A percentile compares a stretch with the other conserved stretches of the same genome.
Evolutionary conservation across 2,888 invertebrate genomes (phyloP).

Genomic region (Leucophenga montana): DNA sequence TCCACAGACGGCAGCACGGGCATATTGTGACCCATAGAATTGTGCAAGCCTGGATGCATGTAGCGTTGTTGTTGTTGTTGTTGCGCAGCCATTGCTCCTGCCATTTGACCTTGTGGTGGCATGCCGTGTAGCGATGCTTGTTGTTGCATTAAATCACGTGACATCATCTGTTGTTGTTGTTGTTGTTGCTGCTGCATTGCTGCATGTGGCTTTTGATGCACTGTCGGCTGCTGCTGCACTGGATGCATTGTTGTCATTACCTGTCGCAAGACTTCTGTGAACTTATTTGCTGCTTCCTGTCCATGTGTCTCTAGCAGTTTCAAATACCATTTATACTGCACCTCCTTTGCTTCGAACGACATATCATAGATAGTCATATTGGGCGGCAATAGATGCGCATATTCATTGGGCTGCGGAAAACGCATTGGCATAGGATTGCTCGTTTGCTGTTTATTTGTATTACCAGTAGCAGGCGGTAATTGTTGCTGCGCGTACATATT

Average conservation of each 20-base stretch:
- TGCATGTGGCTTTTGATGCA: constrained; percentile 39
- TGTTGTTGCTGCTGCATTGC: constrained; percentile 38
- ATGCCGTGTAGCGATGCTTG: constrained; percentile 38
- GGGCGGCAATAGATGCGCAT: constrained; percentile 74
- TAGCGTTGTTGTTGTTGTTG: constrained; percentile 52
- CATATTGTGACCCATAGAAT: neutral
- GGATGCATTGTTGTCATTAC: constrained; percentile 66
- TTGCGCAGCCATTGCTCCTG: constrained; percentile 51
- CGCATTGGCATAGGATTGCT: constrained; percentile 53
- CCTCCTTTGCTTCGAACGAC: constrained; percentile 75
- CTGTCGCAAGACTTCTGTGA: constrained; percentile 73
- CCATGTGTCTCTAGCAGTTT: constrained; percentile 76
- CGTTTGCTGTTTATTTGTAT: constrained; percentile 47
- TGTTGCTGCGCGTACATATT: constrained; percentile 50
- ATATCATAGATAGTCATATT: constrained; percentile 77
- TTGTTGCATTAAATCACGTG: constrained; percentile 48
- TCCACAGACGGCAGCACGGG: constrained; percentile 52
- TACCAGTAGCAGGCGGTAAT: constrained; percentile 49
- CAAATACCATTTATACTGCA: constrained; percentile 76
- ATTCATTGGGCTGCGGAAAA: constrained; percentile 68
- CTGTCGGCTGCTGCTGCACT: constrained; percentile 47
- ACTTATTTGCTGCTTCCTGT: constrained; percentile 76
- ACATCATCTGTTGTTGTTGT: constrained; percentile 43
- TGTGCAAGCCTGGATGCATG: constrained; percentile 43
- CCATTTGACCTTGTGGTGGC: constrained; percentile 44